Evolutionary conservation across 1,140 invertebrate species (phyloP).

Genomic region (Meloidogyne chitwoodi): DNA sequence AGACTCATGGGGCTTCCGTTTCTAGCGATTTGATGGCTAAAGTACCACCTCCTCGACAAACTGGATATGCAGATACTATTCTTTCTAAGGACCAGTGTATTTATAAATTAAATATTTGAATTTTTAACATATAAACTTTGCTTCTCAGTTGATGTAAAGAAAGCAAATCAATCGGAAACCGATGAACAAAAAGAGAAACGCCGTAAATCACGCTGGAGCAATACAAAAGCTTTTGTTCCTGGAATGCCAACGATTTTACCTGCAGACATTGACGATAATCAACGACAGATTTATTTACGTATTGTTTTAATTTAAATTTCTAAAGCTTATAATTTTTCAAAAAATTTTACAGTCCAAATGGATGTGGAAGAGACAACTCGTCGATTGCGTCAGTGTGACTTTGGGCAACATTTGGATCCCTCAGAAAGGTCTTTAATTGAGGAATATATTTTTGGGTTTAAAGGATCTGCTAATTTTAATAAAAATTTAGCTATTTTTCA

Average conservation of each 20-base stretch:
- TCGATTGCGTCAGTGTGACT: constrained; percentile 53
- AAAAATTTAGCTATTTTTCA: background rate
- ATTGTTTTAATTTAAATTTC: constrained; percentile 31
- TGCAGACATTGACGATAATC: constrained; percentile 51
- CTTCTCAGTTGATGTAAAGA: background rate
- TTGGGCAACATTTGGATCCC: constrained; percentile 29
- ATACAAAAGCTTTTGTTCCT: constrained; percentile 55
- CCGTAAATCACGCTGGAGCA: constrained; percentile 53
- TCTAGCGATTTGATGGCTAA: constrained; percentile 18
- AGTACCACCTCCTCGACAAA: constrained; percentile 12
- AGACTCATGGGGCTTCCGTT: background rate
- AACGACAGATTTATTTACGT: constrained; percentile 53
- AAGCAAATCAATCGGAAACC: background rate
- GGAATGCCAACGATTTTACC: constrained; percentile 60
- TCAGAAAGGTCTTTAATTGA: constrained; percentile 23
- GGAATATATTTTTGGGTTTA: background rate
- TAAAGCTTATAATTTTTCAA: background rate
- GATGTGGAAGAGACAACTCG: constrained; percentile 58
- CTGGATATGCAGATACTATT: background rate
- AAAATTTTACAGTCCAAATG: constrained; percentile 54
- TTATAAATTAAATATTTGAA: background rate
- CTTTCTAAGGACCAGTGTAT: constrained; percentile 3
- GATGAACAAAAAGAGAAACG: constrained; percentile 14
- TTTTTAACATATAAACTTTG: background rate
- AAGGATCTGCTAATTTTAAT: background rate